Evolutionary conservation across 2,797 vertebrate species (phyloP), one percentile per base, ranked within the genome.

Genomic region (Capromys pilorides): DNA sequence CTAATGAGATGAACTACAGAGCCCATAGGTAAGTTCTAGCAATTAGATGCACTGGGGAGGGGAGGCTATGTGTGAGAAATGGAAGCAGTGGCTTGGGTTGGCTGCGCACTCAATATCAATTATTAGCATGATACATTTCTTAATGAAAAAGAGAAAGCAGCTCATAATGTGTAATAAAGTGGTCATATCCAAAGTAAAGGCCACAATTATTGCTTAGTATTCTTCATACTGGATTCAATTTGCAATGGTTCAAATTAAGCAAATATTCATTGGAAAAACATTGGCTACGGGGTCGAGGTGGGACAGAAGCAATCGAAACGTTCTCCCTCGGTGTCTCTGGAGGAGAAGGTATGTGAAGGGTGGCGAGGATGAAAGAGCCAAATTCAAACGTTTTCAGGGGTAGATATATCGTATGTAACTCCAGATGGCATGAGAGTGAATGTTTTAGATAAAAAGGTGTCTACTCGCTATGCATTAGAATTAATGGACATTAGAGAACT

Each of bases 231-330:
- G 64, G 84, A 78, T 90, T 94, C 64, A 80, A 57, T 85, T 82
- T 79, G 89, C 61, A 62, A 93, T 73, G 86, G 61, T 18, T 91
- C 83, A 84, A n/a, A 85, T 94, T 79, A 94, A 94, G 69, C 78
- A 79, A 92, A 90, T 2, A 33, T 39, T 82, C 83, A 61, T 82
- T 62, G 66, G 19, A 79, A 67, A 77, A 89, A 79, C 41, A 41
- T 51, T 45, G 1, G 19, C 12, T n/a, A 66, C 21, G 84, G 49
- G 12, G 0, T 36, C 19, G 19, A 4, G 2, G 9, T 1, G 41
- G 54, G 54, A 64, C 33, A 61, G 36, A 82, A 19, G 28, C 54
- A 59, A 88, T 6, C 62, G 81, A 73, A 92, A 36, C 36, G n/a
- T 9, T 41, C 12, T 0, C 36, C 16, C 54, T 57, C 16, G 54